These are phyloP conservation scores for Hirtodrosophila alboralis DNA, from an alignment of 2,888 invertebrate species.

Conservation along the genomic window DNA sequence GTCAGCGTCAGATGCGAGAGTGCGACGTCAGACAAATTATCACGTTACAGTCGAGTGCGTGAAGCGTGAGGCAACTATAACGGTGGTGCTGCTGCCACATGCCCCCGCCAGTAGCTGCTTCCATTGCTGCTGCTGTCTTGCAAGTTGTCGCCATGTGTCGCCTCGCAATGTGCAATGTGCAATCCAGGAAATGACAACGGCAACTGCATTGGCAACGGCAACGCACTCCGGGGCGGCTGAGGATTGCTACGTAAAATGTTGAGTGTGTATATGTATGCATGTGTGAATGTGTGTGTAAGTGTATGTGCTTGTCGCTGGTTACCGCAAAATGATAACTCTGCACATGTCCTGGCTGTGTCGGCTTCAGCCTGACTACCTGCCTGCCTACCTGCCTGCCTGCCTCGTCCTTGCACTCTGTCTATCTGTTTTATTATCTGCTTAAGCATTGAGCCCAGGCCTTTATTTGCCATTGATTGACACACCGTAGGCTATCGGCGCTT, in stretches of 20 bases:
- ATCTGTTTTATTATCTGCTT: constrained; percentile 63
- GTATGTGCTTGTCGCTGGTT: constrained; percentile 50
- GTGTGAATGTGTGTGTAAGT: constrained; percentile 12
- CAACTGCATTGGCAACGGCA: constrained; percentile 75
- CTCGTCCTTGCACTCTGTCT: constrained; percentile 8
- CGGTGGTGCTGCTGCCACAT: constrained; percentile 38
- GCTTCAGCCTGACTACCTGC: constrained; percentile 18
- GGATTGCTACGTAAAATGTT: constrained; percentile 46
- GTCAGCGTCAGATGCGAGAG: constrained; percentile 15
- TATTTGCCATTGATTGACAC: constrained; percentile 76
- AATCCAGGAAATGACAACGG: constrained; percentile 79
- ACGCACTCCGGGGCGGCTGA: constrained; percentile 63
- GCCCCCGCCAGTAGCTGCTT: constrained; percentile 10
- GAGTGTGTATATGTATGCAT: constrained; percentile 23
- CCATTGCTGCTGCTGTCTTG: constrained; percentile 56
- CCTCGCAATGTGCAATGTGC: constrained; percentile 63
- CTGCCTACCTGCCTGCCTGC: constrained; percentile 11
- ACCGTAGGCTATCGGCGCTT: constrained; percentile 80
- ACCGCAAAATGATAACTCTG: constrained; percentile 73
- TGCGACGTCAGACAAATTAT: constrained; percentile 81
- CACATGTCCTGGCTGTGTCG: constrained; percentile 56
- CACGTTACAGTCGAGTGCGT: constrained; percentile 81
- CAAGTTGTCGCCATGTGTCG: constrained; percentile 79
- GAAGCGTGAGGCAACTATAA: constrained; percentile 62
- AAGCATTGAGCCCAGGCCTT: constrained; percentile 59